Base-by-base conservation (phyloP, 2,797 vertebrate species). In the Alauda arvensis region DNA sequence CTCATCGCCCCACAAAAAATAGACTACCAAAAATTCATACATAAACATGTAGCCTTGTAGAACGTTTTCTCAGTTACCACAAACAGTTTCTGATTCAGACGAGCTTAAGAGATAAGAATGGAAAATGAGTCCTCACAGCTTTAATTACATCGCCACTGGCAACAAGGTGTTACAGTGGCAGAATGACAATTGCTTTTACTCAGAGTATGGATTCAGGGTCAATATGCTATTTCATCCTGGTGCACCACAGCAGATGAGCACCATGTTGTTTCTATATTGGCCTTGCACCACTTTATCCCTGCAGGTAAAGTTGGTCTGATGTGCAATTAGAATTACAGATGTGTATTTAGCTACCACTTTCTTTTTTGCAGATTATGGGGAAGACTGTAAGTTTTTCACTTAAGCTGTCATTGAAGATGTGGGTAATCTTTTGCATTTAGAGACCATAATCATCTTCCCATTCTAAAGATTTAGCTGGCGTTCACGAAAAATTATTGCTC, bases 141-240 rank as follows among this genome's bases (percentile, higher is more conserved):
- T 98, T 98, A 98, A 98, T 98, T 98, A 98, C 98, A 97, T 98
- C 83, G 96, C 97, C 97, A 97, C 96, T 98, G 97, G 97, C 98
- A 98, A 98, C 97, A 97, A 98, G 97, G 97, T 97, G 97, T 98
- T 94, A 97, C 94, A 92, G 97, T 96, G 94, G 96, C 95, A 95
- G 97, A 97, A 97, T 97, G 97, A 96, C 97, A 96, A 96, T 97
- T 96, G 91, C 96, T 97, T 96, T 96, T 95, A 95, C 95, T 94
- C 95, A 88, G 95, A 95, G 96, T 96, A 96, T 95, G 88, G 95
- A 97, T 95, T 96, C 94, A 83, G 93, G 97, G 97, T 98, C 97
- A 98, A 97, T 97, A 97, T 93, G 94, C 94, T 95, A 96, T 97
- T 97, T 96, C 95, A 97, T 97, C 96, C 92, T 86, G 40, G 91